These are phyloP conservation scores for Chionis minor DNA, from an alignment of 2,113 vertebrate genomes.

Conservation along the genomic window DNA sequence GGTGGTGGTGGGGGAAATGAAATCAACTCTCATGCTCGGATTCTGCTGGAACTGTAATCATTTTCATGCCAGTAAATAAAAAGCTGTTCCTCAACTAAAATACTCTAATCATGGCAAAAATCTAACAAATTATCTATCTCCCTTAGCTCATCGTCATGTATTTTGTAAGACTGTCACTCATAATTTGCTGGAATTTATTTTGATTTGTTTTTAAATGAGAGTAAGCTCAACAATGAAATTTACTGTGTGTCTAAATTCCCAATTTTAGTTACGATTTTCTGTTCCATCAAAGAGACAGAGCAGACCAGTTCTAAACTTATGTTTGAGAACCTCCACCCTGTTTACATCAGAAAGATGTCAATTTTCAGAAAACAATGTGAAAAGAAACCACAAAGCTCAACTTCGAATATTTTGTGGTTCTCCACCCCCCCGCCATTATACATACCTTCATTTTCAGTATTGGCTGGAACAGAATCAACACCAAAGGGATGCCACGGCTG, in stretches of 20 bases:
- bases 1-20: background rate
- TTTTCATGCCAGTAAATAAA: background rate
- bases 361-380: background rate
- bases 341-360: background rate
- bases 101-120: background rate
- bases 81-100: background rate
- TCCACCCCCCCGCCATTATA: background rate
- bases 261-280: background rate
- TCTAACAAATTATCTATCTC: background rate
- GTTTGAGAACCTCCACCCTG: background rate
- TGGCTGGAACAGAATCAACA: slow-evolving; percentile 90
- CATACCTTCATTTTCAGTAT: slow-evolving; percentile 94
- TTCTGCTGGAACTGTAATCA: background rate
- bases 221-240: background rate
- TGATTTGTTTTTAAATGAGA: background rate
- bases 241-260: background rate
- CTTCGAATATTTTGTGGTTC: background rate
- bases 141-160: background rate
- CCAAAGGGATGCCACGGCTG: slow-evolving; percentile 94
- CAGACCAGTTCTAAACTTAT: background rate
- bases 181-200: background rate
- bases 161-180: background rate
- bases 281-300: background rate
- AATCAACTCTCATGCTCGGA: background rate
- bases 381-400: background rate